phyloP scores from a whole-genome alignment of 2,797 vertebrate species.

The Loris lydekkerianus region DNA sequence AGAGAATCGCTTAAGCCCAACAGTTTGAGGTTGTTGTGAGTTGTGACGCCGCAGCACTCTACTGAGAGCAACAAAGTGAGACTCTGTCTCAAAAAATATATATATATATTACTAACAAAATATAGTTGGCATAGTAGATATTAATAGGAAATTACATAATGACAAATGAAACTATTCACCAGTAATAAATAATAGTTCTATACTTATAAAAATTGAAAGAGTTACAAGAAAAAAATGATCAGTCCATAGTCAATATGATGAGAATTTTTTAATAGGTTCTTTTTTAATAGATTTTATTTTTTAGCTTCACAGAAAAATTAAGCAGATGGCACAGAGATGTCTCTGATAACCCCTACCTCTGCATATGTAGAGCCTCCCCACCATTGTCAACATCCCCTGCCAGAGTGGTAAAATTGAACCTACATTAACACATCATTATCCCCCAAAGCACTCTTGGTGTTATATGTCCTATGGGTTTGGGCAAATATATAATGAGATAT shows the following conservation, averaged over 20 bases:
- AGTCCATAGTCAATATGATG: neutral
- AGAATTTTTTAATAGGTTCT: neutral
- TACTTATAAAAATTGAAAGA: slow-evolving; percentile 33
- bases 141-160: neutral
- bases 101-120: neutral
- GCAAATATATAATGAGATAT: neutral
- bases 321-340: neutral
- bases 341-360: neutral
- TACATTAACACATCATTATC: neutral
- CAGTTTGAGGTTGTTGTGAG: too few species aligned
- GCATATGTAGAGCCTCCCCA: neutral
- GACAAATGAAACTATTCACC: neutral
- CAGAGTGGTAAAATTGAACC: neutral
- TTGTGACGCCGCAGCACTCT: too few species aligned
- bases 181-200: neutral
- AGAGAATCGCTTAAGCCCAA: too few species aligned
- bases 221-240: slow-evolving; percentile 7
- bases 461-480: neutral
- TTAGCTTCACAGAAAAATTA: neutral
- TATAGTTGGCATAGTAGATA: neutral
- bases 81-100: too few species aligned
- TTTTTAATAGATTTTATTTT: neutral
- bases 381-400: neutral
- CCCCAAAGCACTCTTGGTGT: neutral
- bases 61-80: too few species aligned